phyloP scores from a whole-genome alignment of 2,797 vertebrate species.

The Chanos chanos region DNA sequence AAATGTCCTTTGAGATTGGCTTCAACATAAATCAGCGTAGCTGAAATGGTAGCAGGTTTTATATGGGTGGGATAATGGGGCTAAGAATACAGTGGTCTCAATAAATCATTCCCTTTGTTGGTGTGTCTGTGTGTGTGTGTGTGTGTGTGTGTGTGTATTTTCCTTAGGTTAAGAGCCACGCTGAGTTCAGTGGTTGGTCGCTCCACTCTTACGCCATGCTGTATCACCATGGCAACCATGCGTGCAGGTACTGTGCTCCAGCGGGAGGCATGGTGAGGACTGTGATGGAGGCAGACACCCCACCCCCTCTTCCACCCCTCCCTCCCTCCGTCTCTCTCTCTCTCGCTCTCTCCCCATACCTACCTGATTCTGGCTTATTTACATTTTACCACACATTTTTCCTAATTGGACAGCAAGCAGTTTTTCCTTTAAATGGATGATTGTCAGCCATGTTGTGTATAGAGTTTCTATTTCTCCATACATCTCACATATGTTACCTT shows the following conservation, averaged over 20 bases:
- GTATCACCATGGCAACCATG: conserved; percentile 72
- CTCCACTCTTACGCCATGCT: conserved; percentile 53
- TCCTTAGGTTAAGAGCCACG: conserved; percentile 59
- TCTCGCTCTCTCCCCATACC: background rate
- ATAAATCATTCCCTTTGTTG: conserved; percentile 69
- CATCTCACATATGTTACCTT: no score
- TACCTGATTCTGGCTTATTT: conserved; percentile 34
- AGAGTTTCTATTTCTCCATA: no score
- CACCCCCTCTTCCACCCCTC: background rate
- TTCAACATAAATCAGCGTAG: conserved; percentile 63
- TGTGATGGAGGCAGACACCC: conserved; percentile 60
- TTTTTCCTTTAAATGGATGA: no score
- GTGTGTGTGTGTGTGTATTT: conserved; percentile 53
- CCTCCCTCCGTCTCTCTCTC: background rate
- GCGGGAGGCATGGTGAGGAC: conserved; percentile 62
- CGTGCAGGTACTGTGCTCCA: conserved; percentile 67
- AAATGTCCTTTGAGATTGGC: conserved; percentile 49
- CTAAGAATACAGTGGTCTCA: conserved; percentile 59
- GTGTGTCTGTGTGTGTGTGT: conserved; percentile 57
- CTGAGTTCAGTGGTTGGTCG: conserved; percentile 62
- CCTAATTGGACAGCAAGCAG: conserved; percentile 18
- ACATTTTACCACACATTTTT: conserved; percentile 40
- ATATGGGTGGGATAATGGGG: conserved; percentile 63
- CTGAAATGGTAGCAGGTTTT: conserved; percentile 63
- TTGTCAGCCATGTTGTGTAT: no score